Evolutionary conservation across 2,113 vertebrate species (phyloP), one percentile per base, ranked within the genome.

Genomic region (Scomber scombrus): DNA sequence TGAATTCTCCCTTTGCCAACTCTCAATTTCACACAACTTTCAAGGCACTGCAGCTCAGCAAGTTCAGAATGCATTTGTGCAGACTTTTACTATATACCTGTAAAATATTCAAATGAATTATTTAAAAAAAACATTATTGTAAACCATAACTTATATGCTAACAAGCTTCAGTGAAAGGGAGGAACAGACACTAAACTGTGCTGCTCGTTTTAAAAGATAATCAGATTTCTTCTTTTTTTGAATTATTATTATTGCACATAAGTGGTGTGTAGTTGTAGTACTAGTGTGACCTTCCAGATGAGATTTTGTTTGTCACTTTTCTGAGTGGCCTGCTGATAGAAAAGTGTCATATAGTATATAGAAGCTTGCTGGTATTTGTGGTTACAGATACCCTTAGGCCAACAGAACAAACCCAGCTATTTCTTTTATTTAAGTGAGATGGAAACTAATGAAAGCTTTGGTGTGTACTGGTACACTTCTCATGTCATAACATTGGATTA

Each of bases 141-240:
- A 64, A 87, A 85, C 76, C 60, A 75, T 81, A 80, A 84, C 58
- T 78, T 86, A 75, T 80, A 82, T 45, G 64, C 78, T 91, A 80
- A 89, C 29, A n/a, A 55, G 84, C 87, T 83, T 81, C 72, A 66
- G 51, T 5, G 70, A 81, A 81, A 87, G 49, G 66, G 66, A 85
- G 57, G 70, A 74, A 63, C 63, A 58, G 43, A 81, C 83, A 76
- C 69, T 85, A 66, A 85, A 86, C 55, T 56, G 87, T 83, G 82
- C 86, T 87, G 89, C 89, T 88, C 83, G 63, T 81, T 89, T 72
- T 74, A 64, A 83, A 79, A 85, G 89, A 88, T 88, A 88, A 91
- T 91, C 84, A 85, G 72, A 85, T 86, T 84, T 78, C 54, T 71
- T 81, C 21, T 83, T 86, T 89, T 23, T 2, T 63, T 78, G 15